Conservation (phyloP, 30 jellyfish, hydroid and myxozoan genomes). For the Pseudorhiza aurosa region DNA sequence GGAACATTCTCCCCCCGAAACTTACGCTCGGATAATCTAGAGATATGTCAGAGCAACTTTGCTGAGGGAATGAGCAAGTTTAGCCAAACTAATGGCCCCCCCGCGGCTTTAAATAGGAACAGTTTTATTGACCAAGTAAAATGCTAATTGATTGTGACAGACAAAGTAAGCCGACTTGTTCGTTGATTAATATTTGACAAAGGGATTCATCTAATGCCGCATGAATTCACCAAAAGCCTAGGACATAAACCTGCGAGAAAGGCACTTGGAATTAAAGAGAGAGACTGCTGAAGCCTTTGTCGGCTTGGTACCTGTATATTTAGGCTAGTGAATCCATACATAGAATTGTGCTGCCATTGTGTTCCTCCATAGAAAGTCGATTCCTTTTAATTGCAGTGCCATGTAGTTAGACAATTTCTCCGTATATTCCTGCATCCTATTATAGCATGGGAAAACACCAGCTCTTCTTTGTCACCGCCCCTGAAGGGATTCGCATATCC, state of each 20-base stretch:
- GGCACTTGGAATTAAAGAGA: slow-evolving; percentile 15
- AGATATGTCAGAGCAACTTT: too few species aligned
- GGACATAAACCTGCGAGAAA: slow-evolving; percentile 27
- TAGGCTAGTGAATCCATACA: slow-evolving; percentile 28
- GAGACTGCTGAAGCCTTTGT: slow-evolving; percentile 20
- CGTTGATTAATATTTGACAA: slow-evolving; percentile 27
- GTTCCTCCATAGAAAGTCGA: slow-evolving; percentile 1
- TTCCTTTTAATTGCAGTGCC: slow-evolving; percentile 28
- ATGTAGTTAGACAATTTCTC: slow-evolving; percentile 15
- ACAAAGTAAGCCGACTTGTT: slow-evolving; percentile 18
- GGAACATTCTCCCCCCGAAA: too few species aligned
- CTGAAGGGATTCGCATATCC: not conserved
- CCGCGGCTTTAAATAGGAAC: not conserved
- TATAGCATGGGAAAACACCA: slow-evolving; percentile 47
- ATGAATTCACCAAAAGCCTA: slow-evolving; percentile 22
- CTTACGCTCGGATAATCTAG: too few species aligned
- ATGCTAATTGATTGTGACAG: not conserved
- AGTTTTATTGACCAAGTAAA: not conserved
- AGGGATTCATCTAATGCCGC: not conserved
- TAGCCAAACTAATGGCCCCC: slow-evolving; percentile 1
- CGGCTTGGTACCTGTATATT: slow-evolving; percentile 28
- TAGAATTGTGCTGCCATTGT: slow-evolving; percentile 39
- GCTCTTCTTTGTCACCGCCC: slow-evolving; percentile 6
- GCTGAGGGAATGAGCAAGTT: not conserved
- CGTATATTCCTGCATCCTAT: slow-evolving; percentile 22